phyloP scores from a whole-genome alignment of 2,113 vertebrate species.

The Trogon melanurus region DNA sequence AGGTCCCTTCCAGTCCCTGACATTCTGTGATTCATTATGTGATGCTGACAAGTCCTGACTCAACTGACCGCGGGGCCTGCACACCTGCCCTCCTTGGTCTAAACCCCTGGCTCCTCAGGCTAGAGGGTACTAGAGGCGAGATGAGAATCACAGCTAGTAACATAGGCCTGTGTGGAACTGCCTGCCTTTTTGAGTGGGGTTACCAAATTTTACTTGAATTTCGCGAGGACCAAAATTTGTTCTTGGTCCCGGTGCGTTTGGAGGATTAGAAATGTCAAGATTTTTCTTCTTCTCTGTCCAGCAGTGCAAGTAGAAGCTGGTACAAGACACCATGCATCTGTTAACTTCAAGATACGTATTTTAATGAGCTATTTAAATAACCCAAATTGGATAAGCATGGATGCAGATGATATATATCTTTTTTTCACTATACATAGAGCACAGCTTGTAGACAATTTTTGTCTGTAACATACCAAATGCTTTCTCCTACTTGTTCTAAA shows the following conservation, averaged over 20 bases:
- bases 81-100: neutral
- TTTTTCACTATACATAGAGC: neutral
- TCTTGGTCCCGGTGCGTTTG: neutral
- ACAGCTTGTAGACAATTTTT: constrained; percentile 25
- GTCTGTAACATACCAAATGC: constrained; percentile 27
- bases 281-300: neutral
- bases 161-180: fast-evolving
- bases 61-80: neutral
- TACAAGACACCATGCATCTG: neutral
- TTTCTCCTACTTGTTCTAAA: constrained; percentile 62
- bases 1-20: too few species aligned
- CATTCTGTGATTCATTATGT: too few species aligned
- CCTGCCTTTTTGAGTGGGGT: neutral
- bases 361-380: neutral
- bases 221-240: neutral
- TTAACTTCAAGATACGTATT: neutral
- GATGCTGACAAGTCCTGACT: neutral
- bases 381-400: neutral
- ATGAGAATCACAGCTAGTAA: neutral
- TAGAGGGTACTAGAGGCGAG: neutral
- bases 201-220: neutral
- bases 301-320: neutral
- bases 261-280: neutral
- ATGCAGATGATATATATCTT: neutral
- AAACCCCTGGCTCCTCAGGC: neutral